Evolutionary conservation across 2,888 invertebrate genomes (phyloP), one percentile per base, ranked within the genome.

Genomic region (Argyra leucocephala): DNA sequence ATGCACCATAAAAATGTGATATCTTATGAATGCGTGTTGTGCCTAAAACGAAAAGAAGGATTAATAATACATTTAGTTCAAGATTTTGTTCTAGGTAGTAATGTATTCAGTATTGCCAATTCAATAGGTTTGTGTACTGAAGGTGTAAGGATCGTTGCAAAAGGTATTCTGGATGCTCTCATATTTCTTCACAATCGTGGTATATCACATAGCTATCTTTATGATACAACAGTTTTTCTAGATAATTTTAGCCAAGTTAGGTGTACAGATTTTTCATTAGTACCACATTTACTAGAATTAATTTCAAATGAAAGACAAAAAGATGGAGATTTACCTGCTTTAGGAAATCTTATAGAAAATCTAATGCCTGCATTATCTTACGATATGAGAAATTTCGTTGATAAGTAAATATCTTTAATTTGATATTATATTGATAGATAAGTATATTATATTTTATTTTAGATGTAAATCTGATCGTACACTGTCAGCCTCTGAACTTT

Each of bases 141-240:
- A 79, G 85, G 72, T 81, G 78, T 76, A 0, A 73, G 79, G 5
- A 76, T 77, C 72, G 77, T 93, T 37, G 88, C 88, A 0, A 81
- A 82, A 62, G 91, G 90, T 36, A 83, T 93, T 31, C 81, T 94
- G 4, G 83, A 85, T 64, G 92, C 89, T 18, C 78, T 95, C 37
- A 85, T 86, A 57, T 92, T 87, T 75, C 81, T 96, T 65, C 95
- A 96, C 75, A 84, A 86, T 71, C 89, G 88, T 68, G 89, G 90
- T 69, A 86, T 94, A 1, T 86, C 92, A 21, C 94, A 96, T 76
- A 88, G 88, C 73, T 88, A 91, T 77, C 80, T 96, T n/a, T 81
- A 88, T 67, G 86, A 87, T 71, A 85, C 87, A 22, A 88, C 87
- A 69, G 85, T 92, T 65, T 89, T 87, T 74, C 81, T 93, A 75